Percentiles rank a stretch among this genome's conserved stretches.
phyloP scores from a whole-genome alignment of 2,888 invertebrate species.

The Dynastes grantii region DNA sequence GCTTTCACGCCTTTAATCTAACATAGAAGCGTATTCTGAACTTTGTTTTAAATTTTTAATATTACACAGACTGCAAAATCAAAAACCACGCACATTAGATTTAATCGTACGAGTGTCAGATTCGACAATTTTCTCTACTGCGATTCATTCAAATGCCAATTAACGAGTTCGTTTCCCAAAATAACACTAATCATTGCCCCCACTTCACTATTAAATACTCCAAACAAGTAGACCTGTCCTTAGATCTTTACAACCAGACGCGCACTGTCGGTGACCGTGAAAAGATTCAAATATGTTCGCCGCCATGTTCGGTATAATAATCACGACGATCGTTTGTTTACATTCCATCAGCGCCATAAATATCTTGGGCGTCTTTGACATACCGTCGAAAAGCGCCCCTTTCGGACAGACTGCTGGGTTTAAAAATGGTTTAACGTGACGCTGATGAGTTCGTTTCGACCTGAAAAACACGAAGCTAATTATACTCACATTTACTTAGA shows the following conservation, averaged over 20 bases:
- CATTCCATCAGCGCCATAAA: slow-evolving; percentile 14
- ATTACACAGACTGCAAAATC: too few relatives aligned
- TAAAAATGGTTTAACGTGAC: slow-evolving; percentile 49
- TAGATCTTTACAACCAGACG: not conserved
- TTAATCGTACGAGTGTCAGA: too few relatives aligned
- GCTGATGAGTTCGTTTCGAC: slow-evolving; percentile 47
- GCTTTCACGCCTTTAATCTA: too few relatives aligned
- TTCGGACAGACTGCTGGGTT: slow-evolving; percentile 32
- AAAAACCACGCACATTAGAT: too few relatives aligned
- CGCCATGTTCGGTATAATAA: not conserved
- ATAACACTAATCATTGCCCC: not conserved
- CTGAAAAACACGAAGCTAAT: slow-evolving; percentile 24
- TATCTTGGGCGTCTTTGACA: slow-evolving; percentile 47
- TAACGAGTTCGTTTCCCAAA: not conserved
- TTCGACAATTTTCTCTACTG: not conserved
- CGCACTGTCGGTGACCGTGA: not conserved
- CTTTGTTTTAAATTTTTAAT: too few relatives aligned
- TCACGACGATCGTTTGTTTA: not conserved
- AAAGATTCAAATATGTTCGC: slow-evolving; percentile 16
- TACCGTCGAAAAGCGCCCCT: slow-evolving; percentile 36
- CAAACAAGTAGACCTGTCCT: not conserved
- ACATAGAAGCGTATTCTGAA: too few relatives aligned
- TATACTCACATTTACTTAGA: slow-evolving; percentile 42
- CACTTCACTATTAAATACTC: not conserved
- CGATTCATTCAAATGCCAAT: not conserved